These are phyloP conservation scores for Carettochelys insculpta DNA, from an alignment of 2,113 vertebrate species.

Conservation along the genomic window DNA sequence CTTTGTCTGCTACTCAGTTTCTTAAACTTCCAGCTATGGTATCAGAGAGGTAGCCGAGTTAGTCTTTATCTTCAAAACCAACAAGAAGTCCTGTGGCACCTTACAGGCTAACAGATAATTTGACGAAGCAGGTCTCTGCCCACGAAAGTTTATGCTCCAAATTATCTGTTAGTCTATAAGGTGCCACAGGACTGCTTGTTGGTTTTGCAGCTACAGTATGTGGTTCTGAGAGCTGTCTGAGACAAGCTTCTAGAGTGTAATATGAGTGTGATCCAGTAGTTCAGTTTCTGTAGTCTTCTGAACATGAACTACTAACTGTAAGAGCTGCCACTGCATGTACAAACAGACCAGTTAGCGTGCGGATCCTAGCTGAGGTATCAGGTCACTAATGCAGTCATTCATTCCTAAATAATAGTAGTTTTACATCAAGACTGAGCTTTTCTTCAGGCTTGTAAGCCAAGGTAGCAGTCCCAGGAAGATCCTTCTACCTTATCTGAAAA, in stretches of 20 bases:
- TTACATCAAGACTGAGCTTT: neutral
- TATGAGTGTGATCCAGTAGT: neutral
- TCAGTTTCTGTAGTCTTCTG: neutral
- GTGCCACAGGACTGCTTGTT: too few species aligned
- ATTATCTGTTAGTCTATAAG: too few species aligned
- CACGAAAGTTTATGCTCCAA: too few species aligned
- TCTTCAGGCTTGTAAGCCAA: neutral
- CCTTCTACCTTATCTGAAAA: neutral
- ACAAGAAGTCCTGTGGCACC: too few species aligned
- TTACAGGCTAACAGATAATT: too few species aligned
- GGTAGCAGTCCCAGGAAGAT: neutral
- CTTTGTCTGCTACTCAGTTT: neutral
- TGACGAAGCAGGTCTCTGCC: too few species aligned
- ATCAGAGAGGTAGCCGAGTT: too few species aligned
- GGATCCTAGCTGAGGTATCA: neutral
- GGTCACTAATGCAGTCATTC: neutral
- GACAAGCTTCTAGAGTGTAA: rapidly evolving
- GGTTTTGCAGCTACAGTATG: neutral
- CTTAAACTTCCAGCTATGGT: neutral
- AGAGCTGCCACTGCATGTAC: neutral
- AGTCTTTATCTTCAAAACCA: too few species aligned
- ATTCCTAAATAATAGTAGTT: neutral
- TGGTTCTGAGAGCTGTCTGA: neutral
- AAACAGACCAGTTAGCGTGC: neutral
- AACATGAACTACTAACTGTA: neutral